Conservation (phyloP, 2,888 invertebrate genomes). For the Mythimna loreyi region DNA sequence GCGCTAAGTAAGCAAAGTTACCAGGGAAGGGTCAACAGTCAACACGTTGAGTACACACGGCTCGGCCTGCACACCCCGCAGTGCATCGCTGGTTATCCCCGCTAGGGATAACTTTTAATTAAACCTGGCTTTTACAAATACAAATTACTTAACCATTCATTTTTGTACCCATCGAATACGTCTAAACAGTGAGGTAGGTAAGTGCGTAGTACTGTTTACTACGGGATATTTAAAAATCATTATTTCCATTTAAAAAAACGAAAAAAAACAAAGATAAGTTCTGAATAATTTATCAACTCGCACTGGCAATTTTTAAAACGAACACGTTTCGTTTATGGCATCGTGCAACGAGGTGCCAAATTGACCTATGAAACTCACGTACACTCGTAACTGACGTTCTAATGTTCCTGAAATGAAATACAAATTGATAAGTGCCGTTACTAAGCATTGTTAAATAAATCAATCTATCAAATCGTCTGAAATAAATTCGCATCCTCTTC, state of each 20-base stretch:
- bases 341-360: slow-evolving; percentile 50
- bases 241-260: background rate
- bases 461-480: background rate
- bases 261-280: slow-evolving; percentile 3
- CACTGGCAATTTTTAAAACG: slow-evolving; percentile 22
- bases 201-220: too few species aligned
- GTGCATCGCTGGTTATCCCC: slow-evolving; percentile 7
- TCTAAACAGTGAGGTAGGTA: slow-evolving; percentile 7
- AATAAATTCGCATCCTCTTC: slow-evolving; percentile 14
- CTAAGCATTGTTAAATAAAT: slow-evolving; percentile 4
- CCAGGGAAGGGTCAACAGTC: slow-evolving; percentile 28
- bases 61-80: slow-evolving; percentile 2
- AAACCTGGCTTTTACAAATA: slow-evolving; percentile 5
- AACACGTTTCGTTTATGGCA: slow-evolving; percentile 29
- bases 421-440: slow-evolving; percentile 1
- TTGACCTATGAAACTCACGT: slow-evolving; percentile 38
- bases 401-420: slow-evolving; percentile 5
- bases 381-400: slow-evolving; percentile 8
- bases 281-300: slow-evolving; percentile 28
- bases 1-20: slow-evolving; percentile 26
- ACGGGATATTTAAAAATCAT: background rate
- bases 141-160: background rate
- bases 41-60: slow-evolving; percentile 25
- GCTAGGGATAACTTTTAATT: slow-evolving; percentile 23
- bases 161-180: background rate